Evolutionary conservation across 2,797 vertebrate species (phyloP).

Genomic region (Enteromius treurensis): DNA sequence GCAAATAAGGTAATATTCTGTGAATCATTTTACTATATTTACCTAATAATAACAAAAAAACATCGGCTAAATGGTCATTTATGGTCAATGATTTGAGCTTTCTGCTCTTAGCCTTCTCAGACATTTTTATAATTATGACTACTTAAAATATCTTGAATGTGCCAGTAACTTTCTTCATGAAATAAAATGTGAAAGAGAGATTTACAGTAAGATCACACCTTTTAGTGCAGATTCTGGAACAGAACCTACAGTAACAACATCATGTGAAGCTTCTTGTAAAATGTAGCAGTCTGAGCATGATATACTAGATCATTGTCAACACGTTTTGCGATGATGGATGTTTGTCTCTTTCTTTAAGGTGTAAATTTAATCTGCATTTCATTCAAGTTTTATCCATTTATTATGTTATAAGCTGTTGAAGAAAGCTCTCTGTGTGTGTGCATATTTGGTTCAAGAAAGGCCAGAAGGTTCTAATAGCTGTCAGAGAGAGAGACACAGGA

Average conservation of each 20-base stretch:
- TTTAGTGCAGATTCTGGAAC: neutral
- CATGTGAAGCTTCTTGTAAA: neutral
- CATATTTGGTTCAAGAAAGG: constrained; percentile 51
- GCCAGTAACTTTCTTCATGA: neutral
- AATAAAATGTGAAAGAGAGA: neutral
- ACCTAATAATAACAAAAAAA: neutral
- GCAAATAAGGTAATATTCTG: neutral
- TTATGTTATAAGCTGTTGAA: neutral
- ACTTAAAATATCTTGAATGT: neutral
- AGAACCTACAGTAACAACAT: neutral
- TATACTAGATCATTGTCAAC: neutral
- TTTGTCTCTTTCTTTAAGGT: neutral
- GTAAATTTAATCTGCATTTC: neutral
- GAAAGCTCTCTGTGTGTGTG: neutral
- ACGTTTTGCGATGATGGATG: neutral
- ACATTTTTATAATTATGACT: neutral
- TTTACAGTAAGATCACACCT: neutral
- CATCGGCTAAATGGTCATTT: neutral
- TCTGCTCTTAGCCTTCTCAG: neutral
- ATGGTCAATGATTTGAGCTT: neutral
- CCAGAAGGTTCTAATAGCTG: constrained; percentile 51
- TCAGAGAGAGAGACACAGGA: constrained; percentile 22
- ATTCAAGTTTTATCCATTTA: neutral
- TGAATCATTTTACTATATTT: neutral
- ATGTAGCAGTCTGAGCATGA: neutral